These are phyloP conservation scores for Heliconius sara DNA, from an alignment of 2,888 invertebrate species.

Conservation along the genomic window DNA sequence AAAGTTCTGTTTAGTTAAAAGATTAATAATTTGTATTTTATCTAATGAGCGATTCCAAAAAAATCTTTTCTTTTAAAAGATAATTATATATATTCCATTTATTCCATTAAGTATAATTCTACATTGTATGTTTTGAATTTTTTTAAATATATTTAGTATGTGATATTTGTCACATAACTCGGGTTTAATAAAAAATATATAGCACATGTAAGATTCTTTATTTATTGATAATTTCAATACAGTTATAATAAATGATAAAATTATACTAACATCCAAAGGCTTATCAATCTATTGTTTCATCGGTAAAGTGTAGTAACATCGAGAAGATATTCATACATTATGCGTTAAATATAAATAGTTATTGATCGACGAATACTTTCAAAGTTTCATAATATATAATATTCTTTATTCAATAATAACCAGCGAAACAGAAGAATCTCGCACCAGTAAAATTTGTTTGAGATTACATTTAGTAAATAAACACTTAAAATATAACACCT, in stretches of 20 bases:
- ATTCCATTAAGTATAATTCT: neutral
- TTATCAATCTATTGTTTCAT: neutral
- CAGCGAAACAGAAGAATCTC: neutral
- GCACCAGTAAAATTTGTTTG: neutral
- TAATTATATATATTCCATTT: neutral
- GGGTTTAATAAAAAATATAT: constrained; percentile 10
- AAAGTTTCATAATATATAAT: constrained; percentile 12
- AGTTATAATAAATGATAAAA: constrained; percentile 25
- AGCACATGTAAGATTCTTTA: constrained; percentile 20
- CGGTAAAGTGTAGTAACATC: constrained; percentile 13
- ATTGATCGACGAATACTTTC: neutral
- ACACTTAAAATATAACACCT: neutral
- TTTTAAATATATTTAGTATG: neutral
- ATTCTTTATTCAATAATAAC: constrained; percentile 16
- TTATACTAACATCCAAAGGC: constrained; percentile 17
- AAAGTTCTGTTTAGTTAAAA: no score
- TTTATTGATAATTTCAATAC: constrained; percentile 28
- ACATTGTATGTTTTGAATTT: neutral
- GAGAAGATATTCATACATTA: constrained; percentile 5
- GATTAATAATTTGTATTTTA: neutral
- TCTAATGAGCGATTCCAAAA: neutral
- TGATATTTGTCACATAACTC: neutral
- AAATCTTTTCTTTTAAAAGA: neutral
- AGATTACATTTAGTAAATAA: constrained; percentile 22
- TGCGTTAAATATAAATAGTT: neutral